These are phyloP conservation scores for Willowsia nigromaculata DNA, from an alignment of 2,888 invertebrate species.

Conservation along the genomic window DNA sequence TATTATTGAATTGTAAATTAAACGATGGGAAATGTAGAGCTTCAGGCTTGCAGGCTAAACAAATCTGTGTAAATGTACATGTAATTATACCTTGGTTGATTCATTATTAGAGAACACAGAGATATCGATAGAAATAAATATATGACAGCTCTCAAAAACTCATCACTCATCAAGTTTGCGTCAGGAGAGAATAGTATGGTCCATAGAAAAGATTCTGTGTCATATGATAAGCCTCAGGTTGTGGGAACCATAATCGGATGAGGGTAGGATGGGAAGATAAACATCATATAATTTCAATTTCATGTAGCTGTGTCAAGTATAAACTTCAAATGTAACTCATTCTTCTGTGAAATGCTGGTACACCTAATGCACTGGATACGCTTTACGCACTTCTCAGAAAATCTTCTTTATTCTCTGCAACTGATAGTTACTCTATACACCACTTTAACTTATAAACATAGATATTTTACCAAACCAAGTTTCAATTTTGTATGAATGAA, in stretches of 20 bases:
- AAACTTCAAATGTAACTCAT: slow-evolving; percentile 1
- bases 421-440: neutral
- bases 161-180: neutral
- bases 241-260: slow-evolving; percentile 9
- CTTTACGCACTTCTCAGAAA: neutral
- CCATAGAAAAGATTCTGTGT: neutral
- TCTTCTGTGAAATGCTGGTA: neutral
- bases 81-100: no score
- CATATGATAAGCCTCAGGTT: neutral
- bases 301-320: no score
- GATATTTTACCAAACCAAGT: neutral
- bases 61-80: no score
- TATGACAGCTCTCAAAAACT: no score
- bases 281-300: slow-evolving; percentile 4
- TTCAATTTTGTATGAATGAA: no score
- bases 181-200: neutral
- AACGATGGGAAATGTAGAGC: no score
- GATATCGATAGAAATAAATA: neutral
- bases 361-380: neutral
- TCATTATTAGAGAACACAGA: neutral
- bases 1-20: no score
- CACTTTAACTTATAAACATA: neutral
- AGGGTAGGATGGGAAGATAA: neutral
- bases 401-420: neutral
- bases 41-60: no score